Base-by-base conservation (phyloP, 1,140 invertebrate species). In the Lepidurus apus region DNA sequence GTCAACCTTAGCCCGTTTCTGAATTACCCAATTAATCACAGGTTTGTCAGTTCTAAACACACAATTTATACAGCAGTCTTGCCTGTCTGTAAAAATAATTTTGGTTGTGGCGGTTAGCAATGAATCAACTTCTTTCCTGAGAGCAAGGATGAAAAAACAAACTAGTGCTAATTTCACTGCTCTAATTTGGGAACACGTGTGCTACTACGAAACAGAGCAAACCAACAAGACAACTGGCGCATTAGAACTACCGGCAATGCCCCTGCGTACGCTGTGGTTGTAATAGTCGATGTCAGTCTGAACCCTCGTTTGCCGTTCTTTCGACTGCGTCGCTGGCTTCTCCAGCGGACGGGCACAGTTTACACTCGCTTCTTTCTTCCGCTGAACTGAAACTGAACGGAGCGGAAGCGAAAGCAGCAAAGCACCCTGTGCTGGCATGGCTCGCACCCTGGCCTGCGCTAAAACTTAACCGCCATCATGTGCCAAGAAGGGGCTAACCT, bases 231-330 rank as follows among this genome's bases (percentile, higher is more conserved):
- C 9, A 65, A 65, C 53, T 65, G n/a, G 53, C 53, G 53, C 53
- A 65, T 65, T n/a, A 65, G 17, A n/a, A 65, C 53, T 65, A 65
- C 53, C 4, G 53, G 53, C 53, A 65, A 7, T 21, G 53, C 53
- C 53, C 53, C 53, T 65, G 53, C 53, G 53, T 65, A 65, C 53
- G 53, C 53, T 65, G 21, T 65, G 53, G 53, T 65, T 65, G 53
- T 65, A 65, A 65, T 65, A 65, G 53, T 65, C 53, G 21, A 65
- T 65, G 53, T 65, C 47, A 21, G 47, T 65, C 53, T 65, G 53
- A 65, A n/a, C 1, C 53, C 53, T n/a, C 53, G 21, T 65, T 65
- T 21, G 53, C 7, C 53, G 53, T 65, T 65, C 17, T 4, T 65
- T 65, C 53, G 53, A 21, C 53, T 65, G 53, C 53, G 53, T 65